Evolutionary conservation across 2,113 vertebrate genomes (phyloP), one percentile per base, ranked within the genome.

Genomic region (Bombycilla garrulus): DNA sequence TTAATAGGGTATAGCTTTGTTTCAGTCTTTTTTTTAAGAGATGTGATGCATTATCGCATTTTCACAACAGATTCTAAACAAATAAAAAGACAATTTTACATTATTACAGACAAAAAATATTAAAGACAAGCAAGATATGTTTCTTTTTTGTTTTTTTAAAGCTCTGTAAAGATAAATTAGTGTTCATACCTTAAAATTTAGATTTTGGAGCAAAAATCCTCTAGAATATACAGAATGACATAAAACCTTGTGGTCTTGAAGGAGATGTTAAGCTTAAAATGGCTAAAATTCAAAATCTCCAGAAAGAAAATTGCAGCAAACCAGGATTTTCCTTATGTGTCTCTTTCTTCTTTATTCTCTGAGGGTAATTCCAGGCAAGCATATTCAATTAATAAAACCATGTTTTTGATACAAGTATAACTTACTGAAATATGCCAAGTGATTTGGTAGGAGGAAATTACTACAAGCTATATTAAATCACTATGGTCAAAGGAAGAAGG

Each of bases 91-190:
- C 2, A 26, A 38, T 58, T 50, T 31, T 40, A 8, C 6, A 66
- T 26, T 74, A 45, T 60, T 45, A 64, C 15, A 47, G 40, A 79
- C 82, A 58, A 0, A 10, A 71, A 62, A 60, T 50, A 3, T 45
- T 42, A 45, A 73, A 48, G 15, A 24, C 2, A 10, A 47, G 21
- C 2, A 73, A 65, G 10, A 18, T 7, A 13, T 2, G 0, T 13
- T 3, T 74, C 10, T 56, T 74, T 26, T 19, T 5, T 33, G 44
- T 1, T 38, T 64, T 85, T 81, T 35, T 24, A 82, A 85, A 67
- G 4, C 9, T 86, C 29, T 35, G 35, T 24, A 81, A 61, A 85
- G 10, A 33, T 14, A 35, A 53, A 42, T 53, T 29, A 29, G 9
- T 48, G 4, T 3, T 5, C 44, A 9, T 54, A 69, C 21, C 13